Base-by-base conservation (phyloP, 2,797 vertebrate species). In the Gymnopithys bicolor region DNA sequence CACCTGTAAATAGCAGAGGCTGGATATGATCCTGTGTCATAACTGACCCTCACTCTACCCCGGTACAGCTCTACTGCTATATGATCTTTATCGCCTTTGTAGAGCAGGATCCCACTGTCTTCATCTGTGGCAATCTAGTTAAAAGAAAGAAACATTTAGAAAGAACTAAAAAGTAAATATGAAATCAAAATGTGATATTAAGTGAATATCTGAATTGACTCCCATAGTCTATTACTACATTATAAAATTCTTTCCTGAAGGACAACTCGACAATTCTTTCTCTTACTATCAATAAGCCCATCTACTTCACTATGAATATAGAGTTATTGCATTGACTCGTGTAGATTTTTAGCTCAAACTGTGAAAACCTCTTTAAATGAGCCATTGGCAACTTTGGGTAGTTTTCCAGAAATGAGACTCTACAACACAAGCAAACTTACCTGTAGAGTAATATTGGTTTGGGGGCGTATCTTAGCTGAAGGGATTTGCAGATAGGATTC, bases 1-100 rank as follows among this genome's bases (percentile, higher is more conserved):
- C 97, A 99, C 99, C 99, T 99, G 98, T 99, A 99, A 95, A 99
- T 99, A 78, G 99, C 99, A 94, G 99, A 99, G 27, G 99, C 98
- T 11, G 99, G 99, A 85, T 99, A 99, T 43, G 98, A 98, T 91
- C 99, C 99, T 6, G 99, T 99, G 93, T 99, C 99, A 18, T 99
- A 99, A 97, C 99, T 99, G 96, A 99, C 99, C 46, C 99, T 98
- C 58, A 99, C 98, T 58, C 99, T 98, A 23, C 99, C 99, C 58
- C 99, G 98, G 96, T 99, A 99, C 37, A 99, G 97, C 93, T 99
- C 99, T 84, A 99, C 98, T 1, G 99, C 98, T 7, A 99, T 99
- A 55, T 99, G 99, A 93, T 99, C 99, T 58, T 97, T 98, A 94
- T 99, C 99, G 1, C 99, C 99, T 97, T 99, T 99, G 87, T 99